phyloP scores from a whole-genome alignment of 1,140 invertebrate species.

The Subanguina moxae region DNA sequence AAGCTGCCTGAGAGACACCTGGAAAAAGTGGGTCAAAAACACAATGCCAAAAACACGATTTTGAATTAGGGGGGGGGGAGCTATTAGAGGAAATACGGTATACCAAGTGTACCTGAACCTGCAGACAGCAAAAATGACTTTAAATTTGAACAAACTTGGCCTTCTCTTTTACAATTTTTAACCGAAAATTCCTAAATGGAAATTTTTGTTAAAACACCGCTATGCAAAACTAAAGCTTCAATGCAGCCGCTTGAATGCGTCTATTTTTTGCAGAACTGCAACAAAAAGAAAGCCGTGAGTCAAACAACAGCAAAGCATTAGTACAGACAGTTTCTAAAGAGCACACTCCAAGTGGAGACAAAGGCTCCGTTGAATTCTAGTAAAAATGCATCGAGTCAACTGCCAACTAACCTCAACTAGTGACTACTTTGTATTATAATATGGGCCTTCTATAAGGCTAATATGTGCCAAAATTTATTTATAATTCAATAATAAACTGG shows the following conservation, averaged over 20 bases:
- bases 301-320: slow-evolving; percentile 1
- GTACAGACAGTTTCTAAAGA: background rate
- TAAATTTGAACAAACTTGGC: background rate
- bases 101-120: too few relatives aligned
- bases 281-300: background rate
- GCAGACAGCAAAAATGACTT: too few relatives aligned
- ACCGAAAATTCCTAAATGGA: background rate
- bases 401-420: background rate
- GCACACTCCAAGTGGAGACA: background rate
- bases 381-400: background rate
- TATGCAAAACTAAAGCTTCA: too few relatives aligned
- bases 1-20: too few relatives aligned
- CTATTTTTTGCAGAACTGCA: slow-evolving; percentile 4
- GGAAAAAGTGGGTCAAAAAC: too few relatives aligned
- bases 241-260: too few relatives aligned
- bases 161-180: background rate
- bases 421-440: background rate
- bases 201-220: background rate
- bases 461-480: background rate
- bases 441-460: background rate
- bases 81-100: too few relatives aligned
- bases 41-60: too few relatives aligned
- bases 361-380: background rate
- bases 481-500: background rate
- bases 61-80: too few relatives aligned